These are phyloP conservation scores for Branchellion lobata DNA, from an alignment of 2,888 invertebrate genomes.

Conservation along the genomic window DNA sequence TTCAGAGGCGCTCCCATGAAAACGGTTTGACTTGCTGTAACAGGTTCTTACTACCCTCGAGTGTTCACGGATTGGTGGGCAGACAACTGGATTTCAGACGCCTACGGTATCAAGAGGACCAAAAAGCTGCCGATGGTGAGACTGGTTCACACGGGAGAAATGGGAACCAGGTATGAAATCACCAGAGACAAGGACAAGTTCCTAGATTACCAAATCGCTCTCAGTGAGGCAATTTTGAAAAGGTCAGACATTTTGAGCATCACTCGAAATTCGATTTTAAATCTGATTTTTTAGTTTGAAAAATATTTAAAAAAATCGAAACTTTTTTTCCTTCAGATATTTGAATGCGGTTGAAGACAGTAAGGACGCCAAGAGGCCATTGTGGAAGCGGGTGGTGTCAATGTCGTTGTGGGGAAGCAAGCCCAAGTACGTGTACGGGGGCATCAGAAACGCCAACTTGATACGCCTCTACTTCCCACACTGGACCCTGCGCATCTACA, in stretches of 20 bases:
- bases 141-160: constrained; percentile 46
- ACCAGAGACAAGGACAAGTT: constrained; percentile 32
- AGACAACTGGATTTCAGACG: constrained; percentile 48
- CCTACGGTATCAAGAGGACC: constrained; percentile 46
- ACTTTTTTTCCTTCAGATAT: constrained; percentile 10
- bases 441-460: constrained; percentile 50
- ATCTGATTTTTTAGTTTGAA: neutral
- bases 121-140: constrained; percentile 46
- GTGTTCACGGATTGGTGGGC: constrained; percentile 51
- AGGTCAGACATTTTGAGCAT: constrained; percentile 45
- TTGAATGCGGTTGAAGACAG: neutral
- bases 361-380: neutral
- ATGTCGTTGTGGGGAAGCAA: constrained; percentile 49
- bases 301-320: neutral
- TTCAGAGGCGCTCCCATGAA: no score
- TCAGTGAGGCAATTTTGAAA: constrained; percentile 41
- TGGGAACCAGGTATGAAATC: constrained; percentile 47
- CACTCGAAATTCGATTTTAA: neutral
- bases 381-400: constrained; percentile 44
- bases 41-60: constrained; percentile 49
- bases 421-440: constrained; percentile 48
- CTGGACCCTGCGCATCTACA: constrained; percentile 49
- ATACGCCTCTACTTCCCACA: constrained; percentile 48
- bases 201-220: constrained; percentile 41
- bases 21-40: no score